These are phyloP conservation scores for Eumeta japonica DNA, from an alignment of 1,140 invertebrate genomes.

Conservation along the genomic window DNA sequence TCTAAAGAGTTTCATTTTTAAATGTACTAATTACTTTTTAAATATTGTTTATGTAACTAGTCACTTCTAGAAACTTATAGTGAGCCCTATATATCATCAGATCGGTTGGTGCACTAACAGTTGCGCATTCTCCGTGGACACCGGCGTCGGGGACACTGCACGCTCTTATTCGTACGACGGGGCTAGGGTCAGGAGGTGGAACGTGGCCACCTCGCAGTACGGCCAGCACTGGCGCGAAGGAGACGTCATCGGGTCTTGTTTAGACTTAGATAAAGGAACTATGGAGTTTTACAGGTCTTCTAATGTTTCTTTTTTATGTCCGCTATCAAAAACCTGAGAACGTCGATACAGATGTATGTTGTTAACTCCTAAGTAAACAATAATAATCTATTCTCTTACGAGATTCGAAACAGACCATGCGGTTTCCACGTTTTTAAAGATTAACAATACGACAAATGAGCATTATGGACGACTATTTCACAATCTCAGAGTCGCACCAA, in stretches of 20 bases:
- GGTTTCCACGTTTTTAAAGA: constrained; percentile 2
- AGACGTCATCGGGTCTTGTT: constrained; percentile 77
- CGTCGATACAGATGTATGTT: too few species aligned
- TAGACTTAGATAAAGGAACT: constrained; percentile 72
- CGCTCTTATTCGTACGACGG: constrained; percentile 84
- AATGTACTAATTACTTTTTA: too few species aligned
- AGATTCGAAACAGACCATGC: too few species aligned
- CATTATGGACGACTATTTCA: constrained; percentile 4
- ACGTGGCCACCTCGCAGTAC: constrained; percentile 73
- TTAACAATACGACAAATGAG: not conserved
- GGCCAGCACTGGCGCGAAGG: constrained; percentile 78
- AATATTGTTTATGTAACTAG: too few species aligned
- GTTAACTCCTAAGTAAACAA: too few species aligned
- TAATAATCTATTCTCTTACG: too few species aligned
- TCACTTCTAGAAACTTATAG: too few species aligned
- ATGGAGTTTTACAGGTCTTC: constrained; percentile 63
- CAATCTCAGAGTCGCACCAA: too few species aligned
- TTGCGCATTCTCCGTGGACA: constrained; percentile 76
- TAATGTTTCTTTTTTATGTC: too few species aligned
- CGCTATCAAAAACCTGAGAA: too few species aligned
- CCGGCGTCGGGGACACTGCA: constrained; percentile 79
- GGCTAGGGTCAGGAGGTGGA: constrained; percentile 79
- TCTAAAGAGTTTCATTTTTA: too few species aligned
- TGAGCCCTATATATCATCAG: constrained; percentile 13
- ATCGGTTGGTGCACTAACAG: constrained; percentile 76